Evolutionary conservation across 2,888 invertebrate species (phyloP), one percentile per base, ranked within the genome.

Genomic region (Sinohyriopsis cumingii): DNA sequence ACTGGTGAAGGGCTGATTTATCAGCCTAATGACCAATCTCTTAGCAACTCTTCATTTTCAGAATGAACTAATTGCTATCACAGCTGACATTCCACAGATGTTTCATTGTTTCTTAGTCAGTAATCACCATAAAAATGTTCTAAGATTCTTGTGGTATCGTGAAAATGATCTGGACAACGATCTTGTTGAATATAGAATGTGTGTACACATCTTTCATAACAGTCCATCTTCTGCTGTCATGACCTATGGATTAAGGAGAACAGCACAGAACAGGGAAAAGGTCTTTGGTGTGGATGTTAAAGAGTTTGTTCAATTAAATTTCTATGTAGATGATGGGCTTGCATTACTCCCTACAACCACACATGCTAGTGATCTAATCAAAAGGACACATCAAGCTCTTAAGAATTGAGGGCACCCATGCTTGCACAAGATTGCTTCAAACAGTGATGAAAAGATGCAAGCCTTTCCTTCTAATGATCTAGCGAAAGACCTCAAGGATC

Each of bases 401-500:
- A 59, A 59, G 61, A 56, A 22, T 33, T 12, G 65, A 12, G 75
- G 76, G 4, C 73, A 73, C 57, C 61, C 73, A 5, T 22, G 71
- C 15, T 64, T 80, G n/a, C 80, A 80, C 53, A 80, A 79, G 63
- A 66, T 79, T n/a, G 69, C 75, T n/a, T 77, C 80, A 12, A 73
- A 79, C 59, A 65, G 61, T 33, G 9, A 33, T 33, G 33, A 7
- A 18, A 0, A 12, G 24, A 24, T 59, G 5, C 4, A 63, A 1
- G 33, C 63, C n/a, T 63, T 63, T 28, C 53, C 63, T 45, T 5
- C n/a, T 1, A 20, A 33, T n/a, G 63, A 63, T 19, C 53, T 63
- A 5, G 22, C 53, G 5, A 63, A 63, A 18, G 28, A 28, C n/a
- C 33, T 63, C 0, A 53, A 63, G n/a, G n/a, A 28, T 33, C 22